These are phyloP conservation scores for Camponotus vicinus DNA, from an alignment of 1,140 invertebrate species.

Conservation along the genomic window DNA sequence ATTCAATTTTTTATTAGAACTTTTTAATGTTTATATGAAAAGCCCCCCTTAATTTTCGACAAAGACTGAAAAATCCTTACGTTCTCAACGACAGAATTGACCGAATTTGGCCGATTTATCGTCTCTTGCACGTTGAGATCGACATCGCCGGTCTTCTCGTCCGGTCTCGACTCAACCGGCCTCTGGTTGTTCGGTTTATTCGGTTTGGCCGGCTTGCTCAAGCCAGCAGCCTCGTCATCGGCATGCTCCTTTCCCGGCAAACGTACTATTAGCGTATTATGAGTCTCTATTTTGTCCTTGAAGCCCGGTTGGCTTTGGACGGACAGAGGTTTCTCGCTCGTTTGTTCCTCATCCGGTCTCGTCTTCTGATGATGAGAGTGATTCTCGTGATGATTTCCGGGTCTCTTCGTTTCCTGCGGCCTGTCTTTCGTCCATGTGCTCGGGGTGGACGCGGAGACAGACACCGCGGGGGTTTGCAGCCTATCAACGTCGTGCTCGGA, in stretches of 20 bases:
- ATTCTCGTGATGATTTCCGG: constrained; percentile 42
- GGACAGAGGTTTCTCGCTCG: constrained; percentile 56
- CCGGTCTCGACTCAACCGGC: constrained; percentile 77
- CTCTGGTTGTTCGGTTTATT: constrained; percentile 77
- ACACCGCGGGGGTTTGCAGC: constrained; percentile 67
- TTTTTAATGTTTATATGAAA: too few relatives aligned
- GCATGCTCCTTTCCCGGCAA: constrained; percentile 81
- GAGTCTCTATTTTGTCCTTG: constrained; percentile 81
- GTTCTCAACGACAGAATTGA: constrained; percentile 80
- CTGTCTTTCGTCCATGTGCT: constrained; percentile 61
- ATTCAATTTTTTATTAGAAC: too few relatives aligned
- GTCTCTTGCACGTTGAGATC: constrained; percentile 82
- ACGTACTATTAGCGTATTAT: constrained; percentile 78
- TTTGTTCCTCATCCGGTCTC: constrained; percentile 65
- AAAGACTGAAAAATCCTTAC: constrained; percentile 69
- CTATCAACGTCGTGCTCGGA: constrained; percentile 77
- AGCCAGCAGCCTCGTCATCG: constrained; percentile 66
- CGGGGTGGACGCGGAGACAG: constrained; percentile 52
- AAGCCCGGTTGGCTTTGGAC: constrained; percentile 69
- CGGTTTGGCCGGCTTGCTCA: constrained; percentile 74
- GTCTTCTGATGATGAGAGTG: constrained; percentile 75
- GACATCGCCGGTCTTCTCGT: constrained; percentile 76
- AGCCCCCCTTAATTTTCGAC: too few relatives aligned
- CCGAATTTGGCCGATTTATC: constrained; percentile 78
- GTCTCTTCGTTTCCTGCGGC: constrained; percentile 69